Conservation (phyloP, 2,113 vertebrate species). For the Sceloporus tristichus region DNA sequence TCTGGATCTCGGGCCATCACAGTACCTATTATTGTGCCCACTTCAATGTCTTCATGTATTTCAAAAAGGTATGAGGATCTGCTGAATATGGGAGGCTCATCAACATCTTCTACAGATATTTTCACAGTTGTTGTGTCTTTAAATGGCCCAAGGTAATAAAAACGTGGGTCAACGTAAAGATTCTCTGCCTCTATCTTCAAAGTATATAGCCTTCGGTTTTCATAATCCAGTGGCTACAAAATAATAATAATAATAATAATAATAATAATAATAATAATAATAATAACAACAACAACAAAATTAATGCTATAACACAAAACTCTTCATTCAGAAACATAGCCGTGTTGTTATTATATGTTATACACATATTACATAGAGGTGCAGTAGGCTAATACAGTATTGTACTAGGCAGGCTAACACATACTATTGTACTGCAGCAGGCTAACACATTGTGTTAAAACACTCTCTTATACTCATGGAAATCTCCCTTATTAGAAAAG, state of each 20-base stretch:
- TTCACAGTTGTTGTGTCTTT: slow-evolving; percentile 85
- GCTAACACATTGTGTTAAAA: too few relatives aligned
- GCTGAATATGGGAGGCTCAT: slow-evolving; percentile 84
- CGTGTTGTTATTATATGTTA: too few relatives aligned
- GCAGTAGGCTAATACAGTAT: too few relatives aligned
- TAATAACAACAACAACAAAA: neutral
- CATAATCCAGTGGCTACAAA: slow-evolving; percentile 83
- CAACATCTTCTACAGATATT: slow-evolving; percentile 84
- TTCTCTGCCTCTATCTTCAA: slow-evolving; percentile 85
- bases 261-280: slow-evolving; percentile 25
- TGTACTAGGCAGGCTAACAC: too few relatives aligned
- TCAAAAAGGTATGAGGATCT: slow-evolving; percentile 84
- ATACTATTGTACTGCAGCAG: too few relatives aligned
- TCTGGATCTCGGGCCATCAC: slow-evolving; percentile 87
- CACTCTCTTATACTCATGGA: neutral
- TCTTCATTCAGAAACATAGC: too few relatives aligned
- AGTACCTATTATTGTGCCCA: slow-evolving; percentile 84
- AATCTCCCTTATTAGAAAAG: too few relatives aligned
- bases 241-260: slow-evolving; percentile 24
- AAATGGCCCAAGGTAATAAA: slow-evolving; percentile 85
- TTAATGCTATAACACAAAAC: too few relatives aligned
- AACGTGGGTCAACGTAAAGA: slow-evolving; percentile 83
- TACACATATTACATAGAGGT: too few relatives aligned
- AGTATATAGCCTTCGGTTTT: slow-evolving; percentile 80
- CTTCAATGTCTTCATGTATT: slow-evolving; percentile 84